Conservation (phyloP, 92 coral and sea anemone genomes). For the Heliopora coerulea region DNA sequence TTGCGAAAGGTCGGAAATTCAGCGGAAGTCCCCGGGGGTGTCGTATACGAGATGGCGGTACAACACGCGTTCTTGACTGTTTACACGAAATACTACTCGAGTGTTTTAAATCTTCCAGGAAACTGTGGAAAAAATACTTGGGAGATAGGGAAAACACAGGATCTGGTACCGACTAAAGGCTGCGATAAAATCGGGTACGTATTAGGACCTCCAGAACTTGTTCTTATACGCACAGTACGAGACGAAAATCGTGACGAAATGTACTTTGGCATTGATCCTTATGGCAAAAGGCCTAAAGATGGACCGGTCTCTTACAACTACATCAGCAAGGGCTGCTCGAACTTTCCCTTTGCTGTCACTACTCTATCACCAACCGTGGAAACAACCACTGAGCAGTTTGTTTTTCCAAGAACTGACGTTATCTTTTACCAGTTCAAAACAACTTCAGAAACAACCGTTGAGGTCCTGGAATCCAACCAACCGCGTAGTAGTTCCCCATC, state of each 20-base stretch:
- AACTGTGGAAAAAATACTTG: not conserved
- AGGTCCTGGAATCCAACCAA: too few species aligned
- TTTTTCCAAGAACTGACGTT: not conserved
- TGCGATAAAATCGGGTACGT: not conserved
- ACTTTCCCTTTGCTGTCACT: slow-evolving; percentile 10
- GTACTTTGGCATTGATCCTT: slow-evolving; percentile 2
- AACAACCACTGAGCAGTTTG: not conserved
- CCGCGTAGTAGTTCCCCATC: too few species aligned
- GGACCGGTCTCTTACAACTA: slow-evolving; percentile 16
- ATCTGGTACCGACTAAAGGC: slow-evolving; percentile 8
- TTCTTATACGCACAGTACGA: slow-evolving; percentile 10
- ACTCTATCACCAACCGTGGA: slow-evolving; percentile 4
- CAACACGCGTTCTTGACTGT: slow-evolving; percentile 4
- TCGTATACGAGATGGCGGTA: slow-evolving; percentile 6
- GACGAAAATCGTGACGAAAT: slow-evolving; percentile 25
- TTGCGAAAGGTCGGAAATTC: slow-evolving; percentile 11
- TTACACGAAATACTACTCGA: not conserved
- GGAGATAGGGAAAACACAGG: slow-evolving; percentile 38
- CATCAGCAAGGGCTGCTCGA: slow-evolving; percentile 4
- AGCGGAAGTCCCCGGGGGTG: slow-evolving; percentile 28
- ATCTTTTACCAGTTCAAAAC: too few species aligned
- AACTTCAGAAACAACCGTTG: too few species aligned
- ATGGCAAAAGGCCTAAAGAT: not conserved
- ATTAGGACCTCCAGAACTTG: not conserved
- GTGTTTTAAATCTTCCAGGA: not conserved